phyloP scores from a whole-genome alignment of 2,113 vertebrate genomes.

The Gulo gulo region DNA sequence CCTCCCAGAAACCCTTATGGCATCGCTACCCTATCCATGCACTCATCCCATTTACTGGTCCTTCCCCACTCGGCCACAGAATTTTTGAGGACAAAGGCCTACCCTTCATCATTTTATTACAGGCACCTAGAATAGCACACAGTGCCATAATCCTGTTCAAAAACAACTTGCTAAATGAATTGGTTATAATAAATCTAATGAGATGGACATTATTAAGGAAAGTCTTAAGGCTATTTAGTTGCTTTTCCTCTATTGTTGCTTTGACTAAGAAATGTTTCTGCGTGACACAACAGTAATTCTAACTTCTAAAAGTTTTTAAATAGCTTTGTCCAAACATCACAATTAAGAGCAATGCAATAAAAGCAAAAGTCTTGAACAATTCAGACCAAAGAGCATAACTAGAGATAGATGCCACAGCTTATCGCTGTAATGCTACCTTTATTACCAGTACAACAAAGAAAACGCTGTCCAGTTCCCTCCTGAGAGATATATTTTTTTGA shows the following conservation, averaged over 20 bases:
- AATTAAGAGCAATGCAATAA: constrained; percentile 17
- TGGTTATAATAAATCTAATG: not conserved
- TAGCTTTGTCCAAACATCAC: not conserved
- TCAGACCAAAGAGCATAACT: not conserved
- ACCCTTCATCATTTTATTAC: not conserved
- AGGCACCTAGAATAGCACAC: not conserved
- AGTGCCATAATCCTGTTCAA: not conserved
- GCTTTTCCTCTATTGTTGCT: constrained; percentile 4
- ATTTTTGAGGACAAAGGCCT: not conserved
- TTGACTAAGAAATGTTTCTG: constrained; percentile 14
- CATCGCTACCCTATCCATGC: not conserved
- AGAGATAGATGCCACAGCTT: not conserved
- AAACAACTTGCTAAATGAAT: not conserved
- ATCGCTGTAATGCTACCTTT: not conserved
- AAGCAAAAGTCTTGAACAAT: constrained; percentile 31
- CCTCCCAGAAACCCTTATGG: not conserved
- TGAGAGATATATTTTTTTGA: constrained; percentile 35
- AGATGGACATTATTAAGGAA: not conserved
- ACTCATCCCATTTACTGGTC: not conserved
- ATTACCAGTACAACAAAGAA: constrained; percentile 47
- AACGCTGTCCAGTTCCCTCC: not conserved
- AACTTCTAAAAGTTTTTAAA: constrained; percentile 37
- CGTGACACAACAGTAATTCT: not conserved
- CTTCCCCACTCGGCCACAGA: not conserved
- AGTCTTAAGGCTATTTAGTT: not conserved